These are phyloP conservation scores for Danio tinwini DNA, from an alignment of 2,797 vertebrate species.

Conservation along the genomic window DNA sequence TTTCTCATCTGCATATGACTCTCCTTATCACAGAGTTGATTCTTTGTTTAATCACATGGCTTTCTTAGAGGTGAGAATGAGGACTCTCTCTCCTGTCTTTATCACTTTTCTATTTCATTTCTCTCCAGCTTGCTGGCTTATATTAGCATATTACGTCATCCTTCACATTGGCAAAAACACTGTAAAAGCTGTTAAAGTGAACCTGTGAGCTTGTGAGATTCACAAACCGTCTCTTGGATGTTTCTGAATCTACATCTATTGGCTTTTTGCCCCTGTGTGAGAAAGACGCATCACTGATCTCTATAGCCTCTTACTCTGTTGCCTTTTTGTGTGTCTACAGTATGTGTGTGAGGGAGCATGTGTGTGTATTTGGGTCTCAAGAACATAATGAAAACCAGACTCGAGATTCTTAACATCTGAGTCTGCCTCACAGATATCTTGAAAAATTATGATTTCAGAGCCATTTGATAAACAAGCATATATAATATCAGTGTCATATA, in stretches of 20 bases:
- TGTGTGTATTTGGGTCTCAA: slow-evolving; percentile 11
- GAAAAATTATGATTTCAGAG: slow-evolving; percentile 30
- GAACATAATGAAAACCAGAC: slow-evolving; percentile 57
- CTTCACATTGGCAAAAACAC: slow-evolving; percentile 20
- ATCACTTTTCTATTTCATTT: background rate
- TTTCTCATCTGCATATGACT: slow-evolving; percentile 5
- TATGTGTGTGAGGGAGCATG: background rate
- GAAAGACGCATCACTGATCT: slow-evolving; percentile 36
- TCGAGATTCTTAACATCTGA: slow-evolving; percentile 40
- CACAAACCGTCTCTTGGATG: slow-evolving; percentile 2
- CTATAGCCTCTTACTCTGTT: slow-evolving; percentile 44
- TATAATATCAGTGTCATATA: background rate
- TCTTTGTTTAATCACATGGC: slow-evolving; percentile 8
- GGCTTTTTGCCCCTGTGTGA: slow-evolving; percentile 18
- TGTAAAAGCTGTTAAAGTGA: background rate
- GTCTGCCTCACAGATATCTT: slow-evolving; percentile 34
- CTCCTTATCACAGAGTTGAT: slow-evolving; percentile 18
- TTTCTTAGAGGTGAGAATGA: background rate
- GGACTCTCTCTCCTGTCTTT: slow-evolving; percentile 20
- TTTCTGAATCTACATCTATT: slow-evolving; percentile 26
- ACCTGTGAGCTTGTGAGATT: slow-evolving; percentile 16
- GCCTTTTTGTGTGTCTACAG: background rate
- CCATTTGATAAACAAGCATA: slow-evolving; percentile 27
- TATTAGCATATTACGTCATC: slow-evolving; percentile 16
- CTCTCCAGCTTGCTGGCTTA: slow-evolving; percentile 16